Percentiles rank a stretch among this genome's conserved stretches.
Conservation (phyloP, 2,888 invertebrate genomes). For the Corbicula japonica region DNA sequence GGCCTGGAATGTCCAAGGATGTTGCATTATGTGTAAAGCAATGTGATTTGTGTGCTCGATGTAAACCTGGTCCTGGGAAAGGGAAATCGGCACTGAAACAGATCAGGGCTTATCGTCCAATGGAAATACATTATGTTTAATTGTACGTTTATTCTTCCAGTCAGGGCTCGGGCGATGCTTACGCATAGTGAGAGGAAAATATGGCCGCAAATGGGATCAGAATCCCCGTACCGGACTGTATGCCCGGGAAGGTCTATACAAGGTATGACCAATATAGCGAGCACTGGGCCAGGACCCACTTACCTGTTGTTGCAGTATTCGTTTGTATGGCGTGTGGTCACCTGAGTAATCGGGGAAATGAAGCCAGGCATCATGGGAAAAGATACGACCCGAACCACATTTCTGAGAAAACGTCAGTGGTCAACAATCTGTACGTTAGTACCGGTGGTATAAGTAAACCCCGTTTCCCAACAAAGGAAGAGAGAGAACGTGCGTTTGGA, state of each 20-base stretch:
- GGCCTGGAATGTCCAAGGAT: conserved; percentile 51
- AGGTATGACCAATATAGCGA: neutral
- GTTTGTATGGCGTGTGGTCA: neutral
- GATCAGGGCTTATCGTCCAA: too few relatives aligned
- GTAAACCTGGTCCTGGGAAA: too few relatives aligned
- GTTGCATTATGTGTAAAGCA: conserved; percentile 45
- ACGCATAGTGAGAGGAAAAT: neutral
- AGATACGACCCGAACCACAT: neutral
- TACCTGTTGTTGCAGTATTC: neutral
- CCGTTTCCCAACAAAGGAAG: neutral
- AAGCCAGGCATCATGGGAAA: neutral
- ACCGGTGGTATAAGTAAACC: neutral
- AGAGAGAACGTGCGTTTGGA: neutral
- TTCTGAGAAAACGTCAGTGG: neutral
- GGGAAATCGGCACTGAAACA: too few relatives aligned
- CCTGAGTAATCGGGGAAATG: neutral
- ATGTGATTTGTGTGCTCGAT: conserved; percentile 53
- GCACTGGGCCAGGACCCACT: conserved; percentile 3
- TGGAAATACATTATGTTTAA: too few relatives aligned
- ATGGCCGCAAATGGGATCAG: neutral
- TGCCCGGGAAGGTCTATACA: neutral
- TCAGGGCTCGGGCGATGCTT: neutral
- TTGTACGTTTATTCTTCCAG: too few relatives aligned
- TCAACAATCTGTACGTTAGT: neutral
- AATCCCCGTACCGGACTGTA: neutral